Evolutionary conservation across 2,797 vertebrate genomes (phyloP), one percentile per base, ranked within the genome.

Genomic region (Anomalospiza imberbis): DNA sequence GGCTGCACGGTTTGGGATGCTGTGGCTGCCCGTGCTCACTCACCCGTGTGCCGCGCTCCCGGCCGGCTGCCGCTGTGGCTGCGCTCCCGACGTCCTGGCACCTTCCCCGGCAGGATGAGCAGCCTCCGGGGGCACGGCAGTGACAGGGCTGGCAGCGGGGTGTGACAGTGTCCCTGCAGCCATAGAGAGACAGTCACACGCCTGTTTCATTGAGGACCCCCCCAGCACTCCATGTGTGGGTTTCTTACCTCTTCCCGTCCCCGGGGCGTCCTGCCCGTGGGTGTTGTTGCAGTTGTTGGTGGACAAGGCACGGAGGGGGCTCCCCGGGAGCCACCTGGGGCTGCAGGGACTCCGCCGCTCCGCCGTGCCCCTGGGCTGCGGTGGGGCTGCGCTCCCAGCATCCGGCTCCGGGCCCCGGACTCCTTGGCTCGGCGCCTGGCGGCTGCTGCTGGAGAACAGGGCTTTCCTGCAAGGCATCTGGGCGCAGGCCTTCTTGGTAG

Each of bases 271-370:
- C 40, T 75, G 86, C 21, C 98, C 86, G 1, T 24, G 79, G 45
- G 97, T 95, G 54, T 96, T 98, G 70, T 97, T 96, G 94, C 94
- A 98, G 89, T 96, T 97, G 74, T 94, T 94, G 76, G 97, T 87
- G 54, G 98, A 93, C 68, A 96, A 94, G 71, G 97, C 97, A 96
- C 96, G 97, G 54, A 94, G 92, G 7, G 81, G 91, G 57, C 76
- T 88, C 68, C 85, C 73, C 0, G 94, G 93, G 88, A 97, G 88
- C 91, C 79, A 90, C 10, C 31, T 68, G 63, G 94, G 88, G 71
- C 77, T 71, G 76, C 90, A 68, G 74, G 71, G 85, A 7, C 89
- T 32, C 28, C n/a, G 89, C 48, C 3, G 93, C 68, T 66, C 79
- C 5, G 50, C 74, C 1, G n/a, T 14, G 7, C 9, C 14, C 31